Percentiles rank a stretch among this genome's conserved stretches.
Evolutionary conservation across 2,888 invertebrate species (phyloP).

Genomic region (Dynastes hyllus): DNA sequence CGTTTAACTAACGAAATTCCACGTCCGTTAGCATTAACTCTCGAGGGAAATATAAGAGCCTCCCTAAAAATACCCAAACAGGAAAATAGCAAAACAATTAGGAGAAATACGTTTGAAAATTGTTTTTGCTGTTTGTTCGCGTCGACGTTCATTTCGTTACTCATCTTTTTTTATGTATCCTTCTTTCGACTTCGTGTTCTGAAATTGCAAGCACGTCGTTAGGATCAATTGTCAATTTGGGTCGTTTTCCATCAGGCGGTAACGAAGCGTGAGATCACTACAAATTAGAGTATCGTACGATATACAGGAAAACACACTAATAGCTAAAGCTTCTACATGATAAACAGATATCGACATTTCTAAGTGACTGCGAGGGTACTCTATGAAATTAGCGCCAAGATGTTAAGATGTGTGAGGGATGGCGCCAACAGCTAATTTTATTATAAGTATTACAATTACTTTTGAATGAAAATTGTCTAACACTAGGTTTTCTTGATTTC

Average conservation of each 20-base stretch:
- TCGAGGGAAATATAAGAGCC: conserved; percentile 9
- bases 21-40: neutral
- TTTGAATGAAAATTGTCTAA: too few relatives aligned
- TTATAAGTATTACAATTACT: too few relatives aligned
- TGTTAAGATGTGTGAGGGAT: too few relatives aligned
- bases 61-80: neutral
- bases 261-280: conserved; percentile 16
- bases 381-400: too few relatives aligned
- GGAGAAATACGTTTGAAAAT: conserved; percentile 28
- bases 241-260: conserved; percentile 10
- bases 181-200: neutral
- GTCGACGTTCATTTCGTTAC: conserved; percentile 8
- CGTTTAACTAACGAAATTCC: neutral
- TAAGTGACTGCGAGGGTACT: too few relatives aligned
- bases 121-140: conserved; percentile 11
- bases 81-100: conserved; percentile 36
- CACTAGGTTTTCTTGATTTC: too few relatives aligned
- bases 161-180: neutral
- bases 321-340: too few relatives aligned
- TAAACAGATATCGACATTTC: too few relatives aligned
- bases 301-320: too few relatives aligned
- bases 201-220: conserved; percentile 39
- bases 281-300: neutral
- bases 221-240: conserved; percentile 38
- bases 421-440: too few relatives aligned